These are phyloP conservation scores for Aeoliscus strigatus DNA, from an alignment of 2,797 vertebrate species.

Conservation along the genomic window DNA sequence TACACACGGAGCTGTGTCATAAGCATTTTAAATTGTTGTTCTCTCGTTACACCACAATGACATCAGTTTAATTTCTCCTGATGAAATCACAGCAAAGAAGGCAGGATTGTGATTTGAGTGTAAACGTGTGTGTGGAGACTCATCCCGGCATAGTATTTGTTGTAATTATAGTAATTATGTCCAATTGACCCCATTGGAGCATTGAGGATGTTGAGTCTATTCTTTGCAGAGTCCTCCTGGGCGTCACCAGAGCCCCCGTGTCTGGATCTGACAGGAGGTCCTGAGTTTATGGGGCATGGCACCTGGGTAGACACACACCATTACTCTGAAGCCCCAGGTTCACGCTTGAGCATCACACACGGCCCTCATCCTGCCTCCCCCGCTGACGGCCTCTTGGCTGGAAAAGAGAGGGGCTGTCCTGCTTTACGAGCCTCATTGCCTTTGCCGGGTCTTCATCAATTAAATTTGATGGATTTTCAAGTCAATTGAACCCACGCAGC, in stretches of 20 bases:
- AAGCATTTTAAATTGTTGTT: too few relatives aligned
- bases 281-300: slow-evolving; percentile 70
- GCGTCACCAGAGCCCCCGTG: slow-evolving; percentile 44
- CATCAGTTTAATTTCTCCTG: background rate
- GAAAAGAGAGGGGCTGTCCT: slow-evolving; percentile 63
- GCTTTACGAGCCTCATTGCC: slow-evolving; percentile 69
- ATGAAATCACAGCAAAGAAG: background rate
- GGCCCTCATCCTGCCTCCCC: slow-evolving; percentile 40
- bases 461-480: slow-evolving; percentile 66
- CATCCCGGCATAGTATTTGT: slow-evolving; percentile 18
- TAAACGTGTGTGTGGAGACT: slow-evolving; percentile 4
- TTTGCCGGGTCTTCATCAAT: slow-evolving; percentile 72
- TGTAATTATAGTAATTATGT: slow-evolving; percentile 40
- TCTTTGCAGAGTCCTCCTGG: slow-evolving; percentile 50
- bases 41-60: too few relatives aligned
- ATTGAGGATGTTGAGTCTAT: slow-evolving; percentile 45
- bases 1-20: slow-evolving; percentile 9
- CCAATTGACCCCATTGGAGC: slow-evolving; percentile 28
- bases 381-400: slow-evolving; percentile 57
- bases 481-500: slow-evolving; percentile 46
- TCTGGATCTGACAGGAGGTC: slow-evolving; percentile 61
- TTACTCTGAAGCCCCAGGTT: slow-evolving; percentile 66
- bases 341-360: slow-evolving; percentile 61
- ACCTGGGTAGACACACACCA: slow-evolving; percentile 67
- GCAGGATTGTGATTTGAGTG: background rate